Evolutionary conservation across 1,140 invertebrate genomes (phyloP).

Genomic region (Trissolcus basalis): DNA sequence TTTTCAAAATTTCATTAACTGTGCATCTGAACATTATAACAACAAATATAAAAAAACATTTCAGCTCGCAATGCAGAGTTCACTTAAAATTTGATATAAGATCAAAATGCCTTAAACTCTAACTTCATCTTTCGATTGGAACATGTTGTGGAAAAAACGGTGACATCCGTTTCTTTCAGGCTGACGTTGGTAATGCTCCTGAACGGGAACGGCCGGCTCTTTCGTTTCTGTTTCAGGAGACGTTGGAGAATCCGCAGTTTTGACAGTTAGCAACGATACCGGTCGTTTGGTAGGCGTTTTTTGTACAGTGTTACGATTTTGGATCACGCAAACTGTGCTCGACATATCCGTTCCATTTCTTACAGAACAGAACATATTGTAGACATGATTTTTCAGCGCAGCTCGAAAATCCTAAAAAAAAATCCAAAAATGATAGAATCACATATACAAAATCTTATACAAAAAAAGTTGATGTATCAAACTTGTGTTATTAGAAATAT

Average conservation of each 20-base stretch:
- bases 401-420: slow-evolving; percentile 38
- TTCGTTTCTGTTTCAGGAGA: background rate
- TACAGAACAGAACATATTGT: slow-evolving; percentile 24
- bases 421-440: background rate
- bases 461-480: background rate
- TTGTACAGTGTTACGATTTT: slow-evolving; percentile 22
- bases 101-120: slow-evolving; percentile 18
- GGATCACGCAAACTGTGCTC: slow-evolving; percentile 30
- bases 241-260: background rate
- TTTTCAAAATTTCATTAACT: too few relatives aligned
- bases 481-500: too few relatives aligned
- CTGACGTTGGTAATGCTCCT: slow-evolving; percentile 29
- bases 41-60: too few relatives aligned
- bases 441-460: too few relatives aligned
- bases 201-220: background rate
- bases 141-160: slow-evolving; percentile 28
- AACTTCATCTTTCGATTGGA: slow-evolving; percentile 37
- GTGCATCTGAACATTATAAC: too few relatives aligned
- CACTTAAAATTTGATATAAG: background rate
- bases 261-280: background rate
- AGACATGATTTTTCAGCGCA: slow-evolving; percentile 37
- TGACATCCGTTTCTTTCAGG: slow-evolving; percentile 10
- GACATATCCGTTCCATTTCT: slow-evolving; percentile 12
- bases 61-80: background rate
- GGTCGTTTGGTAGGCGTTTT: background rate